Base-by-base conservation (phyloP, 2,113 vertebrate species). In the Malurus alboscapulatus region DNA sequence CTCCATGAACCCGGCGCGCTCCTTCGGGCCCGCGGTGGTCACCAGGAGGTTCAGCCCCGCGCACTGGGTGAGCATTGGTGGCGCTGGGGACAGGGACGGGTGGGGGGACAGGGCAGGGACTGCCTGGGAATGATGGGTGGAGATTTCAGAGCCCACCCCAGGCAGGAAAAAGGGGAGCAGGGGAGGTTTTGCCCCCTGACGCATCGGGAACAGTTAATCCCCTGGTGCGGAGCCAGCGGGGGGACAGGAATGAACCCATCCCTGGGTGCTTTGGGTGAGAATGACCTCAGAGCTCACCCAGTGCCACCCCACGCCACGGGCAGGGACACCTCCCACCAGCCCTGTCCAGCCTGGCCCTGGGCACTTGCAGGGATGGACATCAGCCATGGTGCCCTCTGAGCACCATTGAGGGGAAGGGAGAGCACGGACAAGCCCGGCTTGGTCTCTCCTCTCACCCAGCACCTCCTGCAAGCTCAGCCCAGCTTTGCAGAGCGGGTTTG, bases 1-100 rank as follows among this genome's bases (percentile, higher is more conserved):
- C 87, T 98, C 98, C 95, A 98, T 98, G 98, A 98, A 98, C 34
- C 98, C 98, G 5, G 98, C 98, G 19, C 96, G 98, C 16, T 98
- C 98, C 57, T 97, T 98, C 0, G 98, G 97, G 12, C 98, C 98
- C 0, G 98, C 98, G 0, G 98, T 98, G 6, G 12, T 98, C 77
- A 96, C 97, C 90, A 97, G 93, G 29, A 95, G 74, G 76, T 98
- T 98, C 97, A 96, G 72, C 82, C 2, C 92, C 0, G 76, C 92
- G 0, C 98, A 98, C 7, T 98, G 98, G 98, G 98, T 98, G 92
- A 98, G 85, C 3, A 17, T 3, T 42, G 67, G 34, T 53, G 72
- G 63, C 54, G 8, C 38, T 27, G 54, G 62, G 53, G 38, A 76
- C 50, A 13, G 40, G 58, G 50, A 55, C 50, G 6, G 50, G 2